Base-by-base conservation (phyloP, 2,113 vertebrate species). In the Corythaixoides concolor region DNA sequence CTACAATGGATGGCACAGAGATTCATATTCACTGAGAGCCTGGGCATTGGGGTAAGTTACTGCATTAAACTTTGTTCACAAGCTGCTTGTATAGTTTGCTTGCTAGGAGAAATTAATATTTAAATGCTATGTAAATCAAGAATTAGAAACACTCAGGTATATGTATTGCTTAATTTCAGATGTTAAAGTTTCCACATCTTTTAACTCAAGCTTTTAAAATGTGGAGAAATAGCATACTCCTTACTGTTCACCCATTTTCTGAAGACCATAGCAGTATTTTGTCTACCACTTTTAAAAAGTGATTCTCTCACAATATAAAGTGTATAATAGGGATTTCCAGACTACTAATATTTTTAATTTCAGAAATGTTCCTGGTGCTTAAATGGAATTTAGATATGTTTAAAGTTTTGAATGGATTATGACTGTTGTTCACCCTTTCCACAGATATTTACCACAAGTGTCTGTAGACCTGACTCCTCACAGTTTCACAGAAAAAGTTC, bases 1-100 rank as follows among this genome's bases (percentile, higher is more conserved):
- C 68, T 99, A 99, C 92, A 99, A 96, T 75, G 99, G 99, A 63
- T 99, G 99, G 99, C 98, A 99, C 96, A 98, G 99, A 94, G 99
- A 99, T 86, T 97, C 99, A 1, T 98, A 99, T 72, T 99, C 99
- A 27, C 98, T 99, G 72, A 98, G 98, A 97, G 96, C 96, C 37
- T 99, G 99, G 99, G 99, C 98, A 3, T 63, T 99, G 43, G 98
- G 98, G 99, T 99, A 89, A 98, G 98, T 96, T 85, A 41, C 49
- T 93, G 63, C 52, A 56, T 24, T 79, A 37, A 82, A 41, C 33
- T 79, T 76, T 7, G 21, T 76, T 94, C 15, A 47, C 2, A 15
- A 80, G 15, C 16, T 13, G 5, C 39, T 72, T 22, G 8, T 2
- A 8, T 8, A 64, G 26, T 92, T 73, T 53, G 9, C 49, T 94